Conservation (phyloP, 2,888 invertebrate species). For the Apodemia zela region DNA sequence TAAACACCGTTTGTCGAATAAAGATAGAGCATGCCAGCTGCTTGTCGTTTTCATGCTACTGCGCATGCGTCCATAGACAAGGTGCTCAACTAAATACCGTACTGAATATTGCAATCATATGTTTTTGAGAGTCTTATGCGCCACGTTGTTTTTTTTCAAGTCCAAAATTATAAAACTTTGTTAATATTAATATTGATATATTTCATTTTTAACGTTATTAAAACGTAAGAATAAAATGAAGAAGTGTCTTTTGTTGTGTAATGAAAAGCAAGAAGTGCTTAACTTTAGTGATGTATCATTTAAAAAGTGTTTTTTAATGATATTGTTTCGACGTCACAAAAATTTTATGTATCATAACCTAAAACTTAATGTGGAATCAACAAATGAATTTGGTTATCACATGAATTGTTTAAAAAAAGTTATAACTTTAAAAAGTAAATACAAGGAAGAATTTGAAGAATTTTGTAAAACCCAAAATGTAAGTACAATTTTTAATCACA, state of each 20-base stretch:
- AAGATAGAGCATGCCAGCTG: constrained; percentile 2
- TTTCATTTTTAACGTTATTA: constrained; percentile 13
- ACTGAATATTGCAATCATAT: constrained; percentile 14
- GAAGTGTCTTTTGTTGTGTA: constrained; percentile 10
- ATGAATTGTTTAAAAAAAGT: constrained; percentile 11
- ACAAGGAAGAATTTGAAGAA: constrained; percentile 11
- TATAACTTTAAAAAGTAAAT: constrained; percentile 11
- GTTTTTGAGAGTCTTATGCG: constrained; percentile 11
- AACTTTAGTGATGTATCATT: constrained; percentile 14
- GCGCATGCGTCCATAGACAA: constrained; percentile 9
- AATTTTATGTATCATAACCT: constrained; percentile 11
- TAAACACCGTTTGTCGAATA: background rate
- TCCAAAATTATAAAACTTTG: constrained; percentile 8
- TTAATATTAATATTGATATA: constrained; percentile 9
- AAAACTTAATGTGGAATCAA: constrained; percentile 12
- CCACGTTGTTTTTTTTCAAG: constrained; percentile 7
- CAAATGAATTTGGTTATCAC: constrained; percentile 13
- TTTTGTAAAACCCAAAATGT: constrained; percentile 13
- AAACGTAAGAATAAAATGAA: constrained; percentile 14
- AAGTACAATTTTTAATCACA: constrained; percentile 12
- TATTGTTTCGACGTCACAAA: constrained; percentile 14
- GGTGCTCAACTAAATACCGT: constrained; percentile 10
- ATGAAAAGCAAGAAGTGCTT: constrained; percentile 11
- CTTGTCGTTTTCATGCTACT: constrained; percentile 14
- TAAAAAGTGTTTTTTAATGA: constrained; percentile 14